phyloP scores from a whole-genome alignment of 2,888 invertebrate species.

The Polia nebulosa region DNA sequence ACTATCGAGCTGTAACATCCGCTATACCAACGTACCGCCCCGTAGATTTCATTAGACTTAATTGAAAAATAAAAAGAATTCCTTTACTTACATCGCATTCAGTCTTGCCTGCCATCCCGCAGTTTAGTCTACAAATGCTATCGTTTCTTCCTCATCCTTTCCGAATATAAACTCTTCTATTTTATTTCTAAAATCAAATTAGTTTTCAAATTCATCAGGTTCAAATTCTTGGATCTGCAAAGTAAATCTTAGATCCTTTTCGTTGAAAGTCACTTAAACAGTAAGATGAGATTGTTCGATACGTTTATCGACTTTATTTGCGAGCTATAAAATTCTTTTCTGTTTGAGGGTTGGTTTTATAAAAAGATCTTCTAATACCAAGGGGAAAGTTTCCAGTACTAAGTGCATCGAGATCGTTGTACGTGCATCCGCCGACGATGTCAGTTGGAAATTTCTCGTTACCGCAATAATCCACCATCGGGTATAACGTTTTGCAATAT shows the following conservation, averaged over 20 bases:
- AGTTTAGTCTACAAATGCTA: constrained; percentile 84
- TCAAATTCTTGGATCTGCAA: constrained; percentile 51
- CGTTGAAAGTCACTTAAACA: constrained; percentile 52
- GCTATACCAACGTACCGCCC: constrained; percentile 61
- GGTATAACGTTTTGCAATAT: constrained; percentile 79
- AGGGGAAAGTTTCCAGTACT: constrained; percentile 74
- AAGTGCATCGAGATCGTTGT: constrained; percentile 88
- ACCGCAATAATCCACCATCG: constrained; percentile 88
- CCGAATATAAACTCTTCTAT: constrained; percentile 43
- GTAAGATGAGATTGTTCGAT: constrained; percentile 54
- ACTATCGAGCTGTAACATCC: constrained; percentile 66
- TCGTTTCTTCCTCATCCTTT: constrained; percentile 59
- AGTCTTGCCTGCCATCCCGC: constrained; percentile 80
- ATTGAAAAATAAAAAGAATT: constrained; percentile 86
- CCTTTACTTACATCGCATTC: constrained; percentile 84
- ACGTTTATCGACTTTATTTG: constrained; percentile 64
- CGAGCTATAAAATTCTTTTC: constrained; percentile 58
- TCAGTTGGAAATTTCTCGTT: constrained; percentile 89
- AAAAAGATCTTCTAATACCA: constrained; percentile 67
- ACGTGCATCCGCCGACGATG: constrained; percentile 88
- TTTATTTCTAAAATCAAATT: constrained; percentile 51
- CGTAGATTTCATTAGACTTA: constrained; percentile 83
- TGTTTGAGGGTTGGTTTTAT: constrained; percentile 34
- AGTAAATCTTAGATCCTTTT: constrained; percentile 70
- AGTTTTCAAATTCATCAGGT: constrained; percentile 53